A percentile compares a stretch with the other conserved stretches of the same genome.
Evolutionary conservation across 2,113 vertebrate species (phyloP).

Genomic region (Lophochroa leadbeateri): DNA sequence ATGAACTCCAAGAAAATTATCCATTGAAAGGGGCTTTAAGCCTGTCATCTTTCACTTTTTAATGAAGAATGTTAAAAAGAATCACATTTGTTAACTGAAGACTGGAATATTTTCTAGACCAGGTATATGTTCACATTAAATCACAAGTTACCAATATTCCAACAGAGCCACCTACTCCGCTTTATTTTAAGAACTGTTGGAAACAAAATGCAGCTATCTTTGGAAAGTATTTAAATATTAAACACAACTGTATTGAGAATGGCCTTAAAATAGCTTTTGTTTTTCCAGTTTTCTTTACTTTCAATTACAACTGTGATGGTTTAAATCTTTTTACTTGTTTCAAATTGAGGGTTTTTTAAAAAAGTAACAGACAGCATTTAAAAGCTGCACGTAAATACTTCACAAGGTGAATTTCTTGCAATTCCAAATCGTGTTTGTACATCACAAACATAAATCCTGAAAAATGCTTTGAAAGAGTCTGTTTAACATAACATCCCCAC

Average conservation of each 20-base stretch:
- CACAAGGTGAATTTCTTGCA: neutral
- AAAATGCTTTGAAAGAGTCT: conserved; percentile 25
- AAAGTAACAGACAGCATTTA: conserved; percentile 1
- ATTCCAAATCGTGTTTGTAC: conserved; percentile 23
- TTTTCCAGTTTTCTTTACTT: conserved; percentile 59
- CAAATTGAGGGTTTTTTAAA: conserved; percentile 6
- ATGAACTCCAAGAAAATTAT: neutral
- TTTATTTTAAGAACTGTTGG: neutral
- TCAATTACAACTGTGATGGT: conserved; percentile 30
- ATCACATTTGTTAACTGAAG: neutral
- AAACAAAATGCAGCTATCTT: conserved; percentile 21
- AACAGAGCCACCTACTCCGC: neutral
- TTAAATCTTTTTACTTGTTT: conserved; percentile 49
- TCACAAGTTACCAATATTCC: neutral
- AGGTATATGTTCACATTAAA: neutral
- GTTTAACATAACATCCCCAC: neutral
- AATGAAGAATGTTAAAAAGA: neutral
- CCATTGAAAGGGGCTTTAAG: neutral
- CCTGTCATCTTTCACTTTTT: neutral
- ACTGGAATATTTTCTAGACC: neutral
- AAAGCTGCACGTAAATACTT: conserved; percentile 27
- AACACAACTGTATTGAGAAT: neutral
- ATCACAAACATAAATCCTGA: conserved; percentile 26
- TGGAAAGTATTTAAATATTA: conserved; percentile 39
- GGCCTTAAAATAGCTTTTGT: conserved; percentile 15